These are phyloP conservation scores for Peribatodes rhomboidaria DNA, from an alignment of 2,888 invertebrate genomes.

Conservation along the genomic window DNA sequence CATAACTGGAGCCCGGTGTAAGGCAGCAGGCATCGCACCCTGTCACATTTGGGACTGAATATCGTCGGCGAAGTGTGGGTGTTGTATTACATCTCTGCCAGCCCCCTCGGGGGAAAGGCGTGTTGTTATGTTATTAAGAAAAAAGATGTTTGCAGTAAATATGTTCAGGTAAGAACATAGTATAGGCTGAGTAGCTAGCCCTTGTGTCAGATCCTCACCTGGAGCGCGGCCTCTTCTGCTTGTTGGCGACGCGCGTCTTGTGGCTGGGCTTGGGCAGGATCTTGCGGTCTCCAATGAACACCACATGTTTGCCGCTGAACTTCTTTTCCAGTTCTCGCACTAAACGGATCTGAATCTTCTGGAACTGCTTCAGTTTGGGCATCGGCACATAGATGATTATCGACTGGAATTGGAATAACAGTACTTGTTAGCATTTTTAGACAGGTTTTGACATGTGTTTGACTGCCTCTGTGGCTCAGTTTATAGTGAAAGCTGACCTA, in stretches of 20 bases:
- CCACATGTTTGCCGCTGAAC: slow-evolving; percentile 99
- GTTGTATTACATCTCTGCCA: too few relatives aligned
- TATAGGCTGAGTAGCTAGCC: too few relatives aligned
- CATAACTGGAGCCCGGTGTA: too few relatives aligned
- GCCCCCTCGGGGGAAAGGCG: too few relatives aligned
- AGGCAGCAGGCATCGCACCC: too few relatives aligned
- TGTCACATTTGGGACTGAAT: too few relatives aligned
- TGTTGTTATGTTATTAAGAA: too few relatives aligned
- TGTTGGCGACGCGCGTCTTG: slow-evolving; percentile 94
- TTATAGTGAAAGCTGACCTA: too few relatives aligned
- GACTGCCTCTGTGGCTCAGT: too few relatives aligned
- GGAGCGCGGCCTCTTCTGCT: slow-evolving; percentile 92
- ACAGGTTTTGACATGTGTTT: background rate
- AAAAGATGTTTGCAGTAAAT: too few relatives aligned
- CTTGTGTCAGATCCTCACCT: slow-evolving; percentile 59
- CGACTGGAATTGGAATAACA: slow-evolving; percentile 88
- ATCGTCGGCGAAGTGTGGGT: too few relatives aligned
- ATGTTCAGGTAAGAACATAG: too few relatives aligned
- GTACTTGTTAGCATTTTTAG: background rate
- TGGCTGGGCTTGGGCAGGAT: slow-evolving; percentile 99
- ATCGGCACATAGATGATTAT: slow-evolving; percentile 99
- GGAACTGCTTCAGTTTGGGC: slow-evolving; percentile 98
- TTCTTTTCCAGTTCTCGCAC: slow-evolving; percentile 99
- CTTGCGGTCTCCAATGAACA: slow-evolving; percentile 98
- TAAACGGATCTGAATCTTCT: slow-evolving; percentile 98